phyloP scores from a whole-genome alignment of 2,888 invertebrate genomes.

The Cheilosia variabilis region DNA sequence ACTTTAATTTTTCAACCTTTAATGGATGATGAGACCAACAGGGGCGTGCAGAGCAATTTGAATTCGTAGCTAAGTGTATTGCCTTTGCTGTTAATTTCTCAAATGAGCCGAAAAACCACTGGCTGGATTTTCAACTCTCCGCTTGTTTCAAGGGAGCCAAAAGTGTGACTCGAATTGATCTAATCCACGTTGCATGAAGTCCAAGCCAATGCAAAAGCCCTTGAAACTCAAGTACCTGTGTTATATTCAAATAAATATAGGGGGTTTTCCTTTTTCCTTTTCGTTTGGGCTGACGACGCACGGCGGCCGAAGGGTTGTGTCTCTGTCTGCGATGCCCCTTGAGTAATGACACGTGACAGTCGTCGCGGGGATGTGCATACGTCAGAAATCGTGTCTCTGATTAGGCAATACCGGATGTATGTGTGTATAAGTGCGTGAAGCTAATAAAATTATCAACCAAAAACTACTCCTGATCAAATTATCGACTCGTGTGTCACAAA shows the following conservation, averaged over 20 bases:
- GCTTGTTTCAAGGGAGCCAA: constrained; percentile 43
- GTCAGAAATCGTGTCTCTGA: constrained; percentile 83
- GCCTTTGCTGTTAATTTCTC: constrained; percentile 67
- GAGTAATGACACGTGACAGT: constrained; percentile 83
- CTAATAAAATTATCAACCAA: constrained; percentile 75
- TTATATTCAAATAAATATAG: constrained; percentile 66
- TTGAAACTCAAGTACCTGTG: constrained; percentile 73
- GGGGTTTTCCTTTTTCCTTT: constrained; percentile 10
- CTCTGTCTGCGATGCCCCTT: constrained; percentile 78
- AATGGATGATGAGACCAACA: constrained; percentile 66
- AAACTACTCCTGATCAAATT: constrained; percentile 68
- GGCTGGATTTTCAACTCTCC: constrained; percentile 43
- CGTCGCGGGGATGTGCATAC: constrained; percentile 82
- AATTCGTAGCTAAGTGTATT: constrained; percentile 66
- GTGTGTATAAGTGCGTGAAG: constrained; percentile 52
- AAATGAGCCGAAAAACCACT: constrained; percentile 74
- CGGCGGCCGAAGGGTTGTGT: constrained; percentile 48
- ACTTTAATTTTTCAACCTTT: constrained; percentile 62
- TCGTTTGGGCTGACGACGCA: constrained; percentile 8
- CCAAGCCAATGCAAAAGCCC: constrained; percentile 66
- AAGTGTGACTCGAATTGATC: constrained; percentile 71
- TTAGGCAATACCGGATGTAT: constrained; percentile 76
- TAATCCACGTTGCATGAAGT: constrained; percentile 65
- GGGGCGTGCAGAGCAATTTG: constrained; percentile 63
- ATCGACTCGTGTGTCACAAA: constrained; percentile 72